Percentiles rank a stretch among this genome's conserved stretches.
These are phyloP conservation scores for Spinus pinus DNA, from an alignment of 2,797 vertebrate species.

Conservation along the genomic window DNA sequence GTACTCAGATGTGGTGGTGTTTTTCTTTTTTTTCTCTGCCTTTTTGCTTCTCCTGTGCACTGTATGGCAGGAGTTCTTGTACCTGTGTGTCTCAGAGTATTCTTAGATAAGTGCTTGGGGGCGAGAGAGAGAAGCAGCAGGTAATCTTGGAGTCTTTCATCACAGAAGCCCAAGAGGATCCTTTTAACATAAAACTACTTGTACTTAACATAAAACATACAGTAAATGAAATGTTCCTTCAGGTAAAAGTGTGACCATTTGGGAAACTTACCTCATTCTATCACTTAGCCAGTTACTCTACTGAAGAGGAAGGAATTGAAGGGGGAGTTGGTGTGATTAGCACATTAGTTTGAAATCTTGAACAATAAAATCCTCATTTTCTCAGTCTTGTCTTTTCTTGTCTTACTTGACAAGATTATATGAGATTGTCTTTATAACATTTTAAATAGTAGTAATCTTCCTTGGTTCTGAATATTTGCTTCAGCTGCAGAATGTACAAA, in stretches of 20 bases:
- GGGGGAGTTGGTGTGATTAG: background rate
- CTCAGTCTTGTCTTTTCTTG: background rate
- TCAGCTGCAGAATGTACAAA: slow-evolving; percentile 48
- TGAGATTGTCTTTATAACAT: slow-evolving; percentile 11
- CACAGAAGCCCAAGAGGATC: background rate
- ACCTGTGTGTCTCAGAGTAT: background rate
- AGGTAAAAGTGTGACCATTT: background rate
- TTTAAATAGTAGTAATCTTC: slow-evolving; percentile 50
- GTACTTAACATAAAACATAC: background rate
- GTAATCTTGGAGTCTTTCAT: background rate
- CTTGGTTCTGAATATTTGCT: slow-evolving; percentile 46
- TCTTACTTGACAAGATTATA: slow-evolving; percentile 26
- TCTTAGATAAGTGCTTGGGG: background rate
- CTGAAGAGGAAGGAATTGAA: background rate
- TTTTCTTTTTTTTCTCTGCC: background rate
- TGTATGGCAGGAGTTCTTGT: background rate
- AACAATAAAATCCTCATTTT: slow-evolving; percentile 34
- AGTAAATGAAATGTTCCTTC: slow-evolving; percentile 7
- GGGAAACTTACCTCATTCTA: background rate
- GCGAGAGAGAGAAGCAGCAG: background rate
- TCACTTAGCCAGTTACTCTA: background rate
- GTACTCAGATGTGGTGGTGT: background rate
- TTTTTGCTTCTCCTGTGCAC: background rate
- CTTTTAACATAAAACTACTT: background rate
- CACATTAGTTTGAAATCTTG: background rate